Conservation (phyloP, 2,888 invertebrate species). For the Saturnia pavonia region DNA sequence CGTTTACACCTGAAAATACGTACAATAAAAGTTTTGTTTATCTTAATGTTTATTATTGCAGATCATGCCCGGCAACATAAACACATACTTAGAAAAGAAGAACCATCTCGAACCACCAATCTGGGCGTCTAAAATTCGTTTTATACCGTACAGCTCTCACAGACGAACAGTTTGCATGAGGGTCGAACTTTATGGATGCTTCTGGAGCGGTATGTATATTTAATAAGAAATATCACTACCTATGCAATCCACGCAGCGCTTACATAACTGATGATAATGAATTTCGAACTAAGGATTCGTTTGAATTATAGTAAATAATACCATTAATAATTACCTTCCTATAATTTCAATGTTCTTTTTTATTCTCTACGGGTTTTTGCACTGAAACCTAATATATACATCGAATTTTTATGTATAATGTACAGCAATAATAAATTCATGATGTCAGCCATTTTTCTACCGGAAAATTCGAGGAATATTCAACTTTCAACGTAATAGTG, state of each 20-base stretch:
- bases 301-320: not conserved
- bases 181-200: constrained; percentile 94
- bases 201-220: constrained; percentile 79
- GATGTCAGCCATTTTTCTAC: constrained; percentile 14
- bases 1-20: not conserved
- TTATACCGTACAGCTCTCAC: constrained; percentile 92
- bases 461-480: constrained; percentile 12
- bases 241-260: not conserved
- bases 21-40: not conserved
- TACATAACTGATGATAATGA: not conserved
- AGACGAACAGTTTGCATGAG: constrained; percentile 95
- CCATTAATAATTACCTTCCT: not conserved
- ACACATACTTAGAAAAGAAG: constrained; percentile 92
- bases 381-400: not conserved
- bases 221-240: not conserved
- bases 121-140: constrained; percentile 92
- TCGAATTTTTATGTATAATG: not conserved
- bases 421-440: not conserved
- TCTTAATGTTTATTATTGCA: constrained; percentile 46
- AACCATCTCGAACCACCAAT: constrained; percentile 90
- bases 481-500: constrained; percentile 34
- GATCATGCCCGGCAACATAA: constrained; percentile 91
- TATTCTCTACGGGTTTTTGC: too few relatives aligned
- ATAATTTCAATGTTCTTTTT: not conserved
- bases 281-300: not conserved